These are phyloP conservation scores for Hippoglossus hippoglossus DNA, from an alignment of 2,797 vertebrate genomes.

Conservation along the genomic window DNA sequence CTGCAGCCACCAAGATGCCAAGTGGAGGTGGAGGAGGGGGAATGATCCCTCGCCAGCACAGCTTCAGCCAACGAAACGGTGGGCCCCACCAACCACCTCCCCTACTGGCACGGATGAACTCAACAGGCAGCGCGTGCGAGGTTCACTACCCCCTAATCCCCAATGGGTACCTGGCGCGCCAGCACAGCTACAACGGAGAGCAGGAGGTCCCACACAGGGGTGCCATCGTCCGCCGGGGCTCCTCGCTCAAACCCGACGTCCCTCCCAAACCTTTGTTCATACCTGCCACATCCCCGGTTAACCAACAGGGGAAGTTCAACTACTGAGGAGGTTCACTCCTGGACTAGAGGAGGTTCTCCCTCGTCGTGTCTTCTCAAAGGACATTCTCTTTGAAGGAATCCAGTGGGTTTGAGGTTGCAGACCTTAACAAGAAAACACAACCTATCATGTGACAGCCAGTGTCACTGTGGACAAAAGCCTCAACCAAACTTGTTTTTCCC, in stretches of 20 bases:
- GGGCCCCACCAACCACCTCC: conserved; percentile 83
- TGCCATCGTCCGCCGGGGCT: conserved; percentile 85
- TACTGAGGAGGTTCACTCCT: conserved; percentile 81
- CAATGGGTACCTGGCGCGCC: conserved; percentile 84
- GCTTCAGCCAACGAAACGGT: conserved; percentile 83
- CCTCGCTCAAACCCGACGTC: conserved; percentile 86
- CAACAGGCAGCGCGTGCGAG: conserved; percentile 85
- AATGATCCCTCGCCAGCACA: conserved; percentile 86
- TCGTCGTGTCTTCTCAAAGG: conserved; percentile 48
- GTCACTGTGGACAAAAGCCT: conserved; percentile 78
- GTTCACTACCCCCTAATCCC: conserved; percentile 86
- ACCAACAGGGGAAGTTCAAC: conserved; percentile 87
- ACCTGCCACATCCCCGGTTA: conserved; percentile 85
- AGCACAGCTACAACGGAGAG: conserved; percentile 86
- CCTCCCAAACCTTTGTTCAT: conserved; percentile 86
- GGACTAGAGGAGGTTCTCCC: conserved; percentile 55
- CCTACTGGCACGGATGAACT: conserved; percentile 89
- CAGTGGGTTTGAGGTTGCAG: conserved; percentile 52
- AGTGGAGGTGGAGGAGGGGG: conserved; percentile 76
- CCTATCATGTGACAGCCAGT: conserved; percentile 62
- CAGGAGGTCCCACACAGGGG: conserved; percentile 83
- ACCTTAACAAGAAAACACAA: conserved; percentile 49
- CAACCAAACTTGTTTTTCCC: conserved; percentile 75
- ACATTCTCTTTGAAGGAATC: conserved; percentile 54
- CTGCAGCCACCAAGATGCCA: conserved; percentile 82